phyloP scores from a whole-genome alignment of 2,888 invertebrate genomes.

The Pheosia tremula region DNA sequence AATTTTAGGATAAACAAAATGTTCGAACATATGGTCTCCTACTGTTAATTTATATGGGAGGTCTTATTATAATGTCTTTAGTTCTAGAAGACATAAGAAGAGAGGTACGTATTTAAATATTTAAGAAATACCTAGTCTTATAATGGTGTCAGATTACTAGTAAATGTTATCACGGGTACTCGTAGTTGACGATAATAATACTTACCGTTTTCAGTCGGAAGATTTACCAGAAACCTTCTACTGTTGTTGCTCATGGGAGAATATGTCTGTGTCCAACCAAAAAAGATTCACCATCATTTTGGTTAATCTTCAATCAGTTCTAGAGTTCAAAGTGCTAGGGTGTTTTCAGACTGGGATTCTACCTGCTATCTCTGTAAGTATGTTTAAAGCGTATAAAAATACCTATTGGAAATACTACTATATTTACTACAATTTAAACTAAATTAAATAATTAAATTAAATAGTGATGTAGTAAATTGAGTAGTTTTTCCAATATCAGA shows the following conservation, averaged over 20 bases:
- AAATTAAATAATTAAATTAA: no score
- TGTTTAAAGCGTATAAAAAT: background rate
- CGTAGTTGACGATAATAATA: no score
- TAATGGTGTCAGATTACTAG: background rate
- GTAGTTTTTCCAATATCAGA: no score
- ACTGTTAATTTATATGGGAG: conserved; percentile 40
- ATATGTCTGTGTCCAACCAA: conserved; percentile 46
- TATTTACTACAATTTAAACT: no score
- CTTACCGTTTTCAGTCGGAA: conserved; percentile 37
- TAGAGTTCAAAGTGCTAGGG: conserved; percentile 43
- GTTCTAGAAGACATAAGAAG: conserved; percentile 45
- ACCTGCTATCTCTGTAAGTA: conserved; percentile 44
- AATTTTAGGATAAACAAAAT: conserved; percentile 29
- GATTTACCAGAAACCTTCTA: conserved; percentile 43
- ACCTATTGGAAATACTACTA: no score
- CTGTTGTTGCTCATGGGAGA: conserved; percentile 44
- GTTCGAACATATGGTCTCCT: conserved; percentile 27
- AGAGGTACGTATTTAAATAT: conserved; percentile 15
- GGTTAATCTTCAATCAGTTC: conserved; percentile 33
- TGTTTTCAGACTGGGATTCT: conserved; percentile 43
- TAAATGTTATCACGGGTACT: no score
- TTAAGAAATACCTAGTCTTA: background rate
- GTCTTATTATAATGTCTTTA: conserved; percentile 44
- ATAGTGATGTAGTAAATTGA: no score
- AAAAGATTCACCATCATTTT: conserved; percentile 41